Evolutionary conservation across 2,113 vertebrate species (phyloP).

Genomic region (Salvelinus namaycush): DNA sequence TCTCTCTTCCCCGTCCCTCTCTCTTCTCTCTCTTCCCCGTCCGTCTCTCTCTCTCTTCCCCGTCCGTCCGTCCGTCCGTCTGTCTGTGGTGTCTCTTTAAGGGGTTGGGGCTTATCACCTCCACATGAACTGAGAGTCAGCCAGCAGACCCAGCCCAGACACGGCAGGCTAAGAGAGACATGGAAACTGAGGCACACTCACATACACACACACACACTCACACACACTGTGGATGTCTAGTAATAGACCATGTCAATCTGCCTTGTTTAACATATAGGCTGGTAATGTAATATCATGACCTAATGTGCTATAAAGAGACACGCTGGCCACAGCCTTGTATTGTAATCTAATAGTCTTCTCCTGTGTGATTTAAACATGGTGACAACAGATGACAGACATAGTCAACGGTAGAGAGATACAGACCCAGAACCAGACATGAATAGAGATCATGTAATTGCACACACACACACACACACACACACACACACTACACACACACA

Average conservation of each 20-base stretch:
- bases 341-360: conserved; percentile 56
- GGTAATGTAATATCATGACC: conserved; percentile 31
- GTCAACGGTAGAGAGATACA: background rate
- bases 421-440: too few species aligned
- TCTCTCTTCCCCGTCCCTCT: too few species aligned
- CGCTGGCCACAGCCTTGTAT: conserved; percentile 5
- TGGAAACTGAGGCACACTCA: conserved; percentile 1
- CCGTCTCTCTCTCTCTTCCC: conserved; percentile 9
- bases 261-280: too few species aligned
- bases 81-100: conserved; percentile 17
- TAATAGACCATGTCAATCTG: too few species aligned
- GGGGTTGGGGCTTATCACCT: conserved; percentile 51
- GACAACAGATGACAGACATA: background rate
- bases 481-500: too few species aligned
- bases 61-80: background rate
- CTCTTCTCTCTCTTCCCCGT: too few species aligned
- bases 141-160: conserved; percentile 49
- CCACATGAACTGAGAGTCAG: conserved; percentile 55
- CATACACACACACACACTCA: too few species aligned
- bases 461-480: too few species aligned
- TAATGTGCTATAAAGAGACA: conserved; percentile 48
- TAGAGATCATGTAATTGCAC: too few species aligned
- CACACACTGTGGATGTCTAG: too few species aligned
- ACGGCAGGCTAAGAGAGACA: conserved; percentile 32
- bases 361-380: conserved; percentile 18